Evolutionary conservation across 2,113 vertebrate species (phyloP).

Genomic region (Ammospiza caudacuta): DNA sequence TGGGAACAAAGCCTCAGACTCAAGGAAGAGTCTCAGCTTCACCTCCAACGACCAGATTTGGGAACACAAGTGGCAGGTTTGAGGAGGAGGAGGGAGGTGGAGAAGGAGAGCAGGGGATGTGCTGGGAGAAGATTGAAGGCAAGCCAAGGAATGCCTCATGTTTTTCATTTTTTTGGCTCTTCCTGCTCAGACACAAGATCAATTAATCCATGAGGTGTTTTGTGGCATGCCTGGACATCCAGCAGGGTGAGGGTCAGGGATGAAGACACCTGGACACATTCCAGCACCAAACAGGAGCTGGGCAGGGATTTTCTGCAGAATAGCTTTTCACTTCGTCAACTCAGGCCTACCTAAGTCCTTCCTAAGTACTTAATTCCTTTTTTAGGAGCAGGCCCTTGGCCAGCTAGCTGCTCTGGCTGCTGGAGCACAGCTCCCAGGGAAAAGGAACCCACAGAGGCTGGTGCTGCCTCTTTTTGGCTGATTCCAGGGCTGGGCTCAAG

Average conservation of each 20-base stretch:
- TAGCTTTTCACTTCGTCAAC: conserved; percentile 27
- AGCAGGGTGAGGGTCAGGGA: background rate
- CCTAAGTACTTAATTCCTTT: conserved; percentile 46
- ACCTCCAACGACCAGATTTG: background rate
- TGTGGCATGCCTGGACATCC: background rate
- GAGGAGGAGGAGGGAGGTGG: background rate
- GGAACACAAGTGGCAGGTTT: background rate
- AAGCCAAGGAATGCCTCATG: background rate
- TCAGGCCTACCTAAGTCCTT: conserved; percentile 32
- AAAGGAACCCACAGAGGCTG: background rate
- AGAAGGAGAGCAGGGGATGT: background rate
- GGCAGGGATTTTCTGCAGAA: conserved; percentile 23
- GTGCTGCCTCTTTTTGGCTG: background rate
- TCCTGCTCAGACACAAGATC: background rate
- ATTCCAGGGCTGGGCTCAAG: background rate
- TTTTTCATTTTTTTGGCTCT: conserved; percentile 4
- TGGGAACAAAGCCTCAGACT: background rate
- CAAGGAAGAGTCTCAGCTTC: background rate
- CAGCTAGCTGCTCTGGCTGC: background rate
- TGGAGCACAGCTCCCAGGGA: background rate
- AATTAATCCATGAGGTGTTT: background rate
- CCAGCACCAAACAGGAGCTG: background rate
- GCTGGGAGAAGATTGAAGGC: background rate
- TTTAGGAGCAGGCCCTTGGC: background rate
- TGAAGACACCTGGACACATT: background rate